Conservation (phyloP, 2,113 vertebrate genomes). For the Rhea pennata region DNA sequence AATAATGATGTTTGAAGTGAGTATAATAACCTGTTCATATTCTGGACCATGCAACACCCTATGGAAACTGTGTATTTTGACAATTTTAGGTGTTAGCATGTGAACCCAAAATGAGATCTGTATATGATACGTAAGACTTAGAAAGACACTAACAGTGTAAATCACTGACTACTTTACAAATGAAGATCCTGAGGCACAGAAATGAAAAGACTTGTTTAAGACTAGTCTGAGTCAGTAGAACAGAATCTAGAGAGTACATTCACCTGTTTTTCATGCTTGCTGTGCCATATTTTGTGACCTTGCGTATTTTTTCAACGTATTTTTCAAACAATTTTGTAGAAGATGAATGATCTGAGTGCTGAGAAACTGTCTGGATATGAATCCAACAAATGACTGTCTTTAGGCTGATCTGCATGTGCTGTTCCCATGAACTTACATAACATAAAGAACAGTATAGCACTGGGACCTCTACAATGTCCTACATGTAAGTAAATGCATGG, state of each 20-base stretch:
- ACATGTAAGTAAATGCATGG: neutral
- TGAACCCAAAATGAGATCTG: neutral
- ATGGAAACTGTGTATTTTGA: neutral
- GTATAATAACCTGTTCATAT: neutral
- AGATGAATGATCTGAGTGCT: rapidly evolving
- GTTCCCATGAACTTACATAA: neutral
- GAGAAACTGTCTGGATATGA: neutral
- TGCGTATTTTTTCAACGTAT: neutral
- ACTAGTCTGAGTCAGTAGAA: neutral
- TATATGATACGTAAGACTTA: neutral
- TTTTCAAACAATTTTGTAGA: neutral
- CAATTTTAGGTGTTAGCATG: neutral
- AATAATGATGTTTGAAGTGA: neutral
- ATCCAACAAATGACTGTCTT: neutral
- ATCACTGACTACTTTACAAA: neutral
- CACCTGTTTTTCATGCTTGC: neutral
- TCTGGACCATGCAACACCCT: neutral
- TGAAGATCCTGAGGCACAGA: neutral
- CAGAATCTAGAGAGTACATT: neutral
- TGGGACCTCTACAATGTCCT: neutral
- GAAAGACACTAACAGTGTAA: neutral
- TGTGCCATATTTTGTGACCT: neutral
- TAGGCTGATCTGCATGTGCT: neutral
- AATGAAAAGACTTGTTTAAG: neutral
- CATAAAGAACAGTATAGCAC: neutral